These are phyloP conservation scores for Ceriagrion tenellum DNA, from an alignment of 2,888 invertebrate genomes.

Conservation along the genomic window DNA sequence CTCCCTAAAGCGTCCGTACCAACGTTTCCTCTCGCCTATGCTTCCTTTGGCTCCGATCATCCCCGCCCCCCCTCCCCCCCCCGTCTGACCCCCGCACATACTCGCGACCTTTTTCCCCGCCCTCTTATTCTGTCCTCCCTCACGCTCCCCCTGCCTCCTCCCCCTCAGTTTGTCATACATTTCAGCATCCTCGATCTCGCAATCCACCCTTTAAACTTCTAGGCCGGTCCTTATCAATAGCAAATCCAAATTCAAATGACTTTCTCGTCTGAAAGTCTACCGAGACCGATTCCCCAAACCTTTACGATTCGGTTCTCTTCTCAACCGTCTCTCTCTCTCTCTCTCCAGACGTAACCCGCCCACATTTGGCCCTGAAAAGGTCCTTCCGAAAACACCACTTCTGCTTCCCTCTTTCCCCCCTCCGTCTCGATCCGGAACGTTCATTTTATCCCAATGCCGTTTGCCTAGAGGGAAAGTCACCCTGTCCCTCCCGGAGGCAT, in stretches of 20 bases:
- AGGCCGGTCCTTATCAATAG: not conserved
- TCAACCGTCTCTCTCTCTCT: not conserved
- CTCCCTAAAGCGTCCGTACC: not conserved
- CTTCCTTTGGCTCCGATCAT: not conserved
- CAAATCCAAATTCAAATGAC: slow-evolving; percentile 11
- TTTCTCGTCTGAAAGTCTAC: not conserved
- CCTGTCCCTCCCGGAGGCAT: not conserved
- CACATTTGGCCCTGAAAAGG: not conserved
- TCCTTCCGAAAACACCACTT: not conserved
- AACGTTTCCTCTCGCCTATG: not conserved
- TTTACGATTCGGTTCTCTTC: not conserved
- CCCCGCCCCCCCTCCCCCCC: not conserved
- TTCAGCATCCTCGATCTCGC: not conserved
- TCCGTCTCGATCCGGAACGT: not conserved
- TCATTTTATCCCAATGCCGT: not conserved
- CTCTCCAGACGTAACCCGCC: not conserved
- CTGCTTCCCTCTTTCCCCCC: not conserved
- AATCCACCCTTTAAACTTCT: not conserved
- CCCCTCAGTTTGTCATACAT: not conserved
- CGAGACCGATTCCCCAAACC: not conserved
- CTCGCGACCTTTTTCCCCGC: too few relatives aligned
- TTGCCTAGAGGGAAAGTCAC: not conserved
- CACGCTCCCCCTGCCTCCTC: too few relatives aligned
- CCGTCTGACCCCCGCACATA: too few relatives aligned
- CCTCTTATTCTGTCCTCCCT: too few relatives aligned